Conservation (phyloP, 2,797 vertebrate genomes). For the Pseudochirops cupreus region DNA sequence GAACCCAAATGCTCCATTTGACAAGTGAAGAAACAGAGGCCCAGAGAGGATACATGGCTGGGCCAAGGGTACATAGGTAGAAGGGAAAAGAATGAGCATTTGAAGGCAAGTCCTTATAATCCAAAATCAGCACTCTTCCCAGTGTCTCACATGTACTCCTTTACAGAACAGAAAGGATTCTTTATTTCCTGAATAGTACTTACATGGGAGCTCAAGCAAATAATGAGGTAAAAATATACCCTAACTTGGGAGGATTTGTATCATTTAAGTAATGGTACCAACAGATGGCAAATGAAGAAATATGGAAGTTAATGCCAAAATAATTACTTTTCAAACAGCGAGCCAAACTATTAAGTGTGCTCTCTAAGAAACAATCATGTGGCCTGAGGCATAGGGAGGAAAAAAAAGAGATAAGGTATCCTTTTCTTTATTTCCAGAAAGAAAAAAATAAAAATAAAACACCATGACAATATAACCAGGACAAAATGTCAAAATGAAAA, state of each 20-base stretch:
- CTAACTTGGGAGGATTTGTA: constrained; percentile 69
- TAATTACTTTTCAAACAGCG: constrained; percentile 80
- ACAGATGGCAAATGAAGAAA: constrained; percentile 82
- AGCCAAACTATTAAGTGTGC: constrained; percentile 65
- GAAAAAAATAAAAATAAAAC: neutral
- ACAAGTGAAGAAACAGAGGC: neutral
- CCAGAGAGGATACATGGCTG: neutral
- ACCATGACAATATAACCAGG: constrained; percentile 22
- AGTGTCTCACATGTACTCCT: neutral
- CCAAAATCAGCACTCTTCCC: neutral
- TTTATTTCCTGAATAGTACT: constrained; percentile 40
- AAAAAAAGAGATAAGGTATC: neutral
- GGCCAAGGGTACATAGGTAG: neutral
- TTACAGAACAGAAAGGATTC: constrained; percentile 45
- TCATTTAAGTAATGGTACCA: constrained; percentile 73
- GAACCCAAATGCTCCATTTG: neutral
- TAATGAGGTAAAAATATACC: constrained; percentile 63
- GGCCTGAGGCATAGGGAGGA: constrained; percentile 68
- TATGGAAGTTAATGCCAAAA: constrained; percentile 73
- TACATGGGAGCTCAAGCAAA: constrained; percentile 67
- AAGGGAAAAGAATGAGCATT: neutral
- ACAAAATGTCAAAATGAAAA: constrained; percentile 20
- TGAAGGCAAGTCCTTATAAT: neutral
- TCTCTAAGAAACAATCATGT: constrained; percentile 74
- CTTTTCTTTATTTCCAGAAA: neutral